Conservation (phyloP, 2,113 vertebrate species). For the Rousettus leschenaultii region DNA sequence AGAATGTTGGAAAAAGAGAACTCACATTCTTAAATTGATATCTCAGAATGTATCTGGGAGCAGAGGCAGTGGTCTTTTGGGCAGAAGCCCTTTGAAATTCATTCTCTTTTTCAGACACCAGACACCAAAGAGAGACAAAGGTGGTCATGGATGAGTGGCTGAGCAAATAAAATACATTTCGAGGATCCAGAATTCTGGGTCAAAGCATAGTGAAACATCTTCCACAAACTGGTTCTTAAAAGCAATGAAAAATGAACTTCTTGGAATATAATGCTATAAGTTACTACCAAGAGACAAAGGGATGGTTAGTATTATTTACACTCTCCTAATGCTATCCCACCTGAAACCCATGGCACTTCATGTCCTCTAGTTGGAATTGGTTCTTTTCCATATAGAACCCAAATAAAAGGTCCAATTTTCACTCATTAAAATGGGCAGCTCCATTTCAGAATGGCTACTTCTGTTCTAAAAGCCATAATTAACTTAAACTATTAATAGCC, state of each 20-base stretch:
- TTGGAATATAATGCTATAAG: not conserved
- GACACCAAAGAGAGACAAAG: not conserved
- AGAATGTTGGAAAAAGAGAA: not conserved
- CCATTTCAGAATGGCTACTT: not conserved
- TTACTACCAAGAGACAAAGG: not conserved
- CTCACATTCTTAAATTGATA: not conserved
- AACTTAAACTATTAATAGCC: constrained; percentile 50
- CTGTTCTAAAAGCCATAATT: not conserved
- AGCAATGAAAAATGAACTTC: not conserved
- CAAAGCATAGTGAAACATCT: not conserved
- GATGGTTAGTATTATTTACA: not conserved
- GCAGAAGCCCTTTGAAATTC: not conserved
- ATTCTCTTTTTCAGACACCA: not conserved
- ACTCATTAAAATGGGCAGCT: not conserved
- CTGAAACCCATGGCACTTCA: not conserved
- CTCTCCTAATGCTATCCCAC: not conserved
- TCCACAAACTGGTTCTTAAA: not conserved
- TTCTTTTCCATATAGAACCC: not conserved
- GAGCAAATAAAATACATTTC: not conserved
- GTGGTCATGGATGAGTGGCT: not conserved
- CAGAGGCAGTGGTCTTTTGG: not conserved
- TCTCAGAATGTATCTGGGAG: not conserved
- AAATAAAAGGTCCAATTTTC: not conserved
- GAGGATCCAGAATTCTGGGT: not conserved
- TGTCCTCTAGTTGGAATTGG: not conserved